Conservation (phyloP, 2,888 invertebrate genomes). For the Callyntrura sp. region DNA sequence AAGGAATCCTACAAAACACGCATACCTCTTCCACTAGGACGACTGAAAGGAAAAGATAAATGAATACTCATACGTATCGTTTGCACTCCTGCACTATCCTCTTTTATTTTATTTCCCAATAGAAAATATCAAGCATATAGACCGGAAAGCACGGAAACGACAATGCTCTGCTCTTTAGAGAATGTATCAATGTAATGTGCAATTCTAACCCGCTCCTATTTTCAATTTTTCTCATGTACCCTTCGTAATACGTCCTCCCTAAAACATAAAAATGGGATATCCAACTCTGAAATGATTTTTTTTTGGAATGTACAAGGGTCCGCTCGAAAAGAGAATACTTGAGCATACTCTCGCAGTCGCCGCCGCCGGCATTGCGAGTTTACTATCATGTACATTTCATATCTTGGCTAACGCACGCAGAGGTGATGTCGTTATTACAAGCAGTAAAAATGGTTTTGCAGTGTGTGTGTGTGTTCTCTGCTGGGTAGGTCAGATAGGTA, state of each 20-base stretch:
- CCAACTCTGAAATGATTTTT: slow-evolving; percentile 41
- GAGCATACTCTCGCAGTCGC: slow-evolving; percentile 4
- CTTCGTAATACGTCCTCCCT: slow-evolving; percentile 48
- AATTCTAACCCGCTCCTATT: slow-evolving; percentile 3
- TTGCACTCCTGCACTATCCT: slow-evolving; percentile 30
- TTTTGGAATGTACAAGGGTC: background rate
- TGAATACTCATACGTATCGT: slow-evolving; percentile 48
- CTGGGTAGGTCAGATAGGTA: background rate
- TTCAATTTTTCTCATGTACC: slow-evolving; percentile 61
- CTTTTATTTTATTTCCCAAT: slow-evolving; percentile 46
- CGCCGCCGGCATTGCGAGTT: slow-evolving; percentile 44
- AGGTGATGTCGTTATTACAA: slow-evolving; percentile 35
- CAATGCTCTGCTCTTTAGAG: background rate
- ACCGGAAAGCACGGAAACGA: slow-evolving; percentile 55
- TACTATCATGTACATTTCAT: background rate
- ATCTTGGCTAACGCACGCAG: background rate
- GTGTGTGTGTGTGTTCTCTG: background rate
- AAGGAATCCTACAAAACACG: background rate
- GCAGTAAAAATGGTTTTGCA: slow-evolving; percentile 20
- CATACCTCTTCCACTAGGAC: background rate
- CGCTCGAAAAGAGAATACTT: background rate
- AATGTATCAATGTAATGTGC: background rate
- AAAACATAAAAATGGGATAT: slow-evolving; percentile 58
- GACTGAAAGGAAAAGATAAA: slow-evolving; percentile 4
- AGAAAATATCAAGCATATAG: slow-evolving; percentile 54